Evolutionary conservation across 2,888 invertebrate species (phyloP), one percentile per base, ranked within the genome.

Genomic region (Trachelus stipa): DNA sequence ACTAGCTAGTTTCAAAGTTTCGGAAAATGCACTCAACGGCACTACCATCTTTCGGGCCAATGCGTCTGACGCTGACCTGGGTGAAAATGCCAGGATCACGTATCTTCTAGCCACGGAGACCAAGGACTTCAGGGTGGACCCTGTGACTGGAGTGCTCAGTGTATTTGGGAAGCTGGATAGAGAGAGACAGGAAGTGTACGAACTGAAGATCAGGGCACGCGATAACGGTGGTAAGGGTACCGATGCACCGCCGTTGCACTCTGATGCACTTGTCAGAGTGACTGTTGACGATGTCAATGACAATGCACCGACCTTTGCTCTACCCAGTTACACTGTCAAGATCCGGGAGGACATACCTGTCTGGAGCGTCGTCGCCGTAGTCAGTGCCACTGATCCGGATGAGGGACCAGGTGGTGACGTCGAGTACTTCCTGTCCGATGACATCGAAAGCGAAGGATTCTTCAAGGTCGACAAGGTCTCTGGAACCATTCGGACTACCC

Each of bases 281-380:
- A 94, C 94, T 56, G 95, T 98, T 11, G 96, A 97, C 87, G 98
- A 99, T 91, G 95, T 98, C 75, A 98, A 98, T 92, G 98, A 97
- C 92, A 97, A 96, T 90, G 93, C 96, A 3, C 98, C 98, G 0
- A 94, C 93, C 81, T 98, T 98, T 90, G 95, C 96, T 40, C 93
- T 97, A 74, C 91, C 94, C 35, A 94, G 94, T 81, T 97, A 97
- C 88, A 90, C 92, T 4, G 97, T 97, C 68, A 96, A 97, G 88
- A 95, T 98, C 34, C 94, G 97, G 11, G 98, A 99, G 92, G 98
- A 98, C 91, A 94, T 98, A 77, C 98, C 98, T 0, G 92, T 94
- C 3, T 98, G 98, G 80, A 95, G 97, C 79, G 96, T 98, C 2
- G 95, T 98, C 2, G 97, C 97, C 1, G 95, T 96, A 33, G 94